Evolutionary conservation across 1,140 invertebrate species (phyloP).

Genomic region (Drosophila yakuba): DNA sequence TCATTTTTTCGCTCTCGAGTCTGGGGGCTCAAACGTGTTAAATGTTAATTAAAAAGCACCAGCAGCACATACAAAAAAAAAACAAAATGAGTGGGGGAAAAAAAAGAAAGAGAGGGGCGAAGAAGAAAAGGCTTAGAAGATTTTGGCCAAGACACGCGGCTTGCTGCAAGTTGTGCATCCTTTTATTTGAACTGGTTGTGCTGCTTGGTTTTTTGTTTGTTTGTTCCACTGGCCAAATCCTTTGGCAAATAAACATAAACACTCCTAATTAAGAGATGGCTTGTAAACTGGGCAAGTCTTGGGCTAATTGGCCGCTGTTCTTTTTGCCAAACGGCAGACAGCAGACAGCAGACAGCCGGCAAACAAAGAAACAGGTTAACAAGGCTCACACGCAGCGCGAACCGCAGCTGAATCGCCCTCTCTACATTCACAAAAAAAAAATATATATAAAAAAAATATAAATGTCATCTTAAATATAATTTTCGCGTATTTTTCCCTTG

Average conservation of each 20-base stretch:
- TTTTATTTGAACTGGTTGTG: constrained; percentile 3
- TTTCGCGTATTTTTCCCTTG: constrained; percentile 72
- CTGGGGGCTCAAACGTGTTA: constrained; percentile 62
- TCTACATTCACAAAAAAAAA: not conserved
- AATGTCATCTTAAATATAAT: constrained; percentile 84
- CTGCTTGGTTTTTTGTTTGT: constrained; percentile 4
- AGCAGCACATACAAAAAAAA: constrained; percentile 4
- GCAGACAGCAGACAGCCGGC: constrained; percentile 2
- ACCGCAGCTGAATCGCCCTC: constrained; percentile 49
- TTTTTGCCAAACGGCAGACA: constrained; percentile 54
- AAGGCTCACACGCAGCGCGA: constrained; percentile 36
- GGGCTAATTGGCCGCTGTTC: constrained; percentile 73
- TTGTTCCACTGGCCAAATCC: constrained; percentile 14
- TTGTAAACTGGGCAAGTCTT: constrained; percentile 29
- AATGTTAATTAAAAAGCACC: constrained; percentile 80
- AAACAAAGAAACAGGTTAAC: constrained; percentile 61
- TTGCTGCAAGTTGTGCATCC: constrained; percentile 30
- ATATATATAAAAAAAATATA: constrained; percentile 52
- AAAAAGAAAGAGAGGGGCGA: not conserved
- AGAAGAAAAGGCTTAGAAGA: constrained; percentile 43
- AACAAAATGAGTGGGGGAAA: not conserved
- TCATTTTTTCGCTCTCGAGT: constrained; percentile 46
- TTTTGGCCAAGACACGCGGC: constrained; percentile 56
- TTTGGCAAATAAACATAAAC: constrained; percentile 65
- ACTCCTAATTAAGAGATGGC: constrained; percentile 68